phyloP scores from a whole-genome alignment of 2,113 vertebrate genomes.

The cattle (Bos taurus) region ARS-UCD2.0 NC_037333.1:67328001-67328500 shows the following conservation, averaged over 20 bases:
- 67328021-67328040: neutral
- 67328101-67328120: neutral
- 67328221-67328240: neutral
- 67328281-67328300: neutral
- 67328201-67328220: neutral
- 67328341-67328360: neutral
- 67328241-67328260: neutral
- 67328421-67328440: neutral
- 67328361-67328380: neutral
- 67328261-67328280: neutral
- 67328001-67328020: neutral
- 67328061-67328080: neutral
- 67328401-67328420: neutral
- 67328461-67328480: slow-evolving; percentile 38
- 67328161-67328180: neutral
- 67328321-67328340: neutral
- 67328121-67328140: neutral
- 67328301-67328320: neutral
- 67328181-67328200: neutral
- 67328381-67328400: neutral
- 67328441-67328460: neutral
- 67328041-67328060: neutral
- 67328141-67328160: neutral
- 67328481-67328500: neutral
- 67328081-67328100: neutral